Evolutionary conservation across 1,140 invertebrate genomes (phyloP).

Genomic region (Camponotus pennsylvanicus): DNA sequence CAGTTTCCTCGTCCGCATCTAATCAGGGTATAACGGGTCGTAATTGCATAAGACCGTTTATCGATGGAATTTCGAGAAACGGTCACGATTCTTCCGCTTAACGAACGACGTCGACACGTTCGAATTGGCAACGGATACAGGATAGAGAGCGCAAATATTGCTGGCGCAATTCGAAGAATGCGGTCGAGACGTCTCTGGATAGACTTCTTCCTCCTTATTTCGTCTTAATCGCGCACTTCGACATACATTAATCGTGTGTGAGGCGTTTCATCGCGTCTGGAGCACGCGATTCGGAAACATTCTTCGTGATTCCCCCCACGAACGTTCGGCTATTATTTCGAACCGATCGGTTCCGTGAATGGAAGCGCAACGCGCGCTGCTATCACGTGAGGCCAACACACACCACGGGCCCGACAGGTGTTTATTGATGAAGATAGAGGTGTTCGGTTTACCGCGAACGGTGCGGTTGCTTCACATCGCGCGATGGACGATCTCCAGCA

Average conservation of each 20-base stretch:
- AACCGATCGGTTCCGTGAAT: conserved; percentile 52
- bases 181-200: not conserved
- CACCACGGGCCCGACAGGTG: conserved; percentile 65
- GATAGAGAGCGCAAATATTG: conserved; percentile 2
- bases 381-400: conserved; percentile 48
- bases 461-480: conserved; percentile 58
- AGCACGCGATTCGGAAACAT: not conserved
- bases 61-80: conserved; percentile 36
- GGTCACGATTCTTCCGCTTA: conserved; percentile 11
- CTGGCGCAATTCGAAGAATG: not conserved
- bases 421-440: conserved; percentile 74
- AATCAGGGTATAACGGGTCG: conserved; percentile 33
- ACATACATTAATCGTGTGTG: too few relatives aligned
- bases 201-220: too few relatives aligned
- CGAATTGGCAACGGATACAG: conserved; percentile 40
- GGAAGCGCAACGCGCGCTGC: conserved; percentile 60
- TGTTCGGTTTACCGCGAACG: conserved; percentile 59
- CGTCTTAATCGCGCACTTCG: not conserved
- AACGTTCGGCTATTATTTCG: not conserved
- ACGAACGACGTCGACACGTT: conserved; percentile 46
- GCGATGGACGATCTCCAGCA: conserved; percentile 16
- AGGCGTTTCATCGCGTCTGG: not conserved
- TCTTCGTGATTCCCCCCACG: not conserved
- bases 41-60: conserved; percentile 22
- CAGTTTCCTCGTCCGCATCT: not conserved